phyloP scores from a whole-genome alignment of 2,113 vertebrate genomes.

The Otis tarda region DNA sequence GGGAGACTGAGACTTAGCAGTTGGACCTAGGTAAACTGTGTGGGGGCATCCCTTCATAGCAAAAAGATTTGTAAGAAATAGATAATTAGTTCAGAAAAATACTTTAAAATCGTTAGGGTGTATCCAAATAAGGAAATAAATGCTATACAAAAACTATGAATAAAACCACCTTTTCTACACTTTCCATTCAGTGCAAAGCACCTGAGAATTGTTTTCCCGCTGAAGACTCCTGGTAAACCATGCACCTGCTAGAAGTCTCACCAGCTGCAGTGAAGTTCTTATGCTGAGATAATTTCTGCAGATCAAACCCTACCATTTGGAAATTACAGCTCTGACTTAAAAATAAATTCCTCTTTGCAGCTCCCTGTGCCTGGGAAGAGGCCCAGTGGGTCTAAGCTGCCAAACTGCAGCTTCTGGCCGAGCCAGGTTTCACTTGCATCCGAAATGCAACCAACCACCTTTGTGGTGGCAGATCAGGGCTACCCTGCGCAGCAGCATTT shows the following conservation, averaged over 20 bases:
- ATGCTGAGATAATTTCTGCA: not conserved
- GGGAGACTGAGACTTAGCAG: not conserved
- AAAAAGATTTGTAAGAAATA: not conserved
- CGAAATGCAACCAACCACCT: not conserved
- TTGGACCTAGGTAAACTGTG: not conserved
- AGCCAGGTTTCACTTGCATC: not conserved
- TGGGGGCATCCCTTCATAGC: not conserved
- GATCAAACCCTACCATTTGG: not conserved
- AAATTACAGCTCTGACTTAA: not conserved
- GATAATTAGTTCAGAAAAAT: not conserved
- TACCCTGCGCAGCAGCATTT: not conserved
- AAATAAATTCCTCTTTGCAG: not conserved
- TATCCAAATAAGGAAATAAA: not conserved
- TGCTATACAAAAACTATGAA: not conserved
- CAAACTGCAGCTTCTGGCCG: not conserved
- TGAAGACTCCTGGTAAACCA: not conserved
- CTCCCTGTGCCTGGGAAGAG: not conserved
- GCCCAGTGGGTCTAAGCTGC: not conserved
- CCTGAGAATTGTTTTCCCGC: not conserved
- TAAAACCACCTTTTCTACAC: not conserved
- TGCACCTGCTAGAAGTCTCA: not conserved
- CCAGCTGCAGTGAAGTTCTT: not conserved
- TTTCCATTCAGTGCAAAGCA: not conserved
- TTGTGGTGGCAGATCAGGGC: not conserved
- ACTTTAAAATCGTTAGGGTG: not conserved